A percentile compares a stretch with the other conserved stretches of the same genome.
These are phyloP conservation scores for Mastacembelus armatus DNA, from an alignment of 2,797 vertebrate genomes.

Conservation along the genomic window DNA sequence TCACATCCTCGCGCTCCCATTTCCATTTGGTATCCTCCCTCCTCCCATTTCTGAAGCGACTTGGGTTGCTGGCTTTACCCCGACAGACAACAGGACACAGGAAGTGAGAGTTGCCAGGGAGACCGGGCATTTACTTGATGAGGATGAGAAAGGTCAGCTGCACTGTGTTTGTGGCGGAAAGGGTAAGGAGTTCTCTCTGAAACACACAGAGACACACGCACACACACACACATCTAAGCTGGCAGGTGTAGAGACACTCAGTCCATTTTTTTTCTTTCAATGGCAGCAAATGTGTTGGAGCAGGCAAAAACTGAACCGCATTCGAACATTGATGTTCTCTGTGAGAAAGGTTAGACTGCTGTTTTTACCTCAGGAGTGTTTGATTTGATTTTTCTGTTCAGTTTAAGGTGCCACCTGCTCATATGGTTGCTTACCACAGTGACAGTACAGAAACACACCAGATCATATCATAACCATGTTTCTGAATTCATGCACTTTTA, in stretches of 20 bases:
- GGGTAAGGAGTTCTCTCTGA: constrained; percentile 2
- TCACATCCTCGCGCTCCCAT: neutral
- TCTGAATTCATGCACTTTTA: constrained; percentile 14
- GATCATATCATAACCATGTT: too few relatives aligned
- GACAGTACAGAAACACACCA: neutral
- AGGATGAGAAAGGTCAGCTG: constrained; percentile 7
- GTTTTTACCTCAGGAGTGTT: neutral
- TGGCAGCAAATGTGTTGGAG: constrained; percentile 30
- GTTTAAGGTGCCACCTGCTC: too few relatives aligned
- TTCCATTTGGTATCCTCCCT: neutral
- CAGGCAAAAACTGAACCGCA: constrained; percentile 4
- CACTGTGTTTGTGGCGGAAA: neutral
- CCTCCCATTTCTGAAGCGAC: neutral
- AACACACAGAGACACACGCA: too few relatives aligned
- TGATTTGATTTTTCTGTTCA: too few relatives aligned
- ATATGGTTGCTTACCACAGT: neutral
- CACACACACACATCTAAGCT: neutral
- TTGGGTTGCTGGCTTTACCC: too few relatives aligned
- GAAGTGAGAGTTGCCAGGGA: neutral
- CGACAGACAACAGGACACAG: neutral
- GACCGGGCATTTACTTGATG: neutral
- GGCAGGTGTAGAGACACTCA: neutral
- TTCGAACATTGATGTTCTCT: constrained; percentile 9
- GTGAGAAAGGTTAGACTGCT: constrained; percentile 31
- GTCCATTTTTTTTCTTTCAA: neutral